A percentile compares a stretch with the other conserved stretches of the same genome.
Conservation (phyloP, 1,140 invertebrate genomes). For the Camponotus floridanus region DNA sequence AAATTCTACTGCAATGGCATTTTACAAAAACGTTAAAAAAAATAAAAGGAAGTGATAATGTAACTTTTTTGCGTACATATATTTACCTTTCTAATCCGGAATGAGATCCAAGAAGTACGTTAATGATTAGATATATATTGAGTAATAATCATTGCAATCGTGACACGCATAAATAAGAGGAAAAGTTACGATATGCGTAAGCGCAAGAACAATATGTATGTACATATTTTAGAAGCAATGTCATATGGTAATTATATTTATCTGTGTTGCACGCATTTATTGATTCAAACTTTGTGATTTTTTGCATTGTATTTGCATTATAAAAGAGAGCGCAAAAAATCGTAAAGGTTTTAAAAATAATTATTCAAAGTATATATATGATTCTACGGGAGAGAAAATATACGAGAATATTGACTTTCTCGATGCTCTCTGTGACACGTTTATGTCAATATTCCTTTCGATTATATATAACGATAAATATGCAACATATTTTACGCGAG, state of each 20-base stretch:
- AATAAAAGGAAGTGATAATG: not conserved
- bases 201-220: not conserved
- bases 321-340: not conserved
- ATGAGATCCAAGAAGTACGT: not conserved
- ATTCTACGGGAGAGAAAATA: not conserved
- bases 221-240: conserved; percentile 30
- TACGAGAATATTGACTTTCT: not conserved
- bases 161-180: not conserved
- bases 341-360: not conserved
- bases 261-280: not conserved
- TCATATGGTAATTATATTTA: conserved; percentile 17
- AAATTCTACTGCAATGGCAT: not conserved
- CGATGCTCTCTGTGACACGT: not conserved
- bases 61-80: not conserved
- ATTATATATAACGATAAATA: conserved; percentile 25
- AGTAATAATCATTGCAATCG: conserved; percentile 2
- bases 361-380: not conserved
- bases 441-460: not conserved
- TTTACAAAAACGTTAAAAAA: conserved; percentile 1
- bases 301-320: too few species aligned
- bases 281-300: not conserved
- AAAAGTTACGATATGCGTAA: not conserved
- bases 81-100: not conserved
- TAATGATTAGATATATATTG: not conserved
- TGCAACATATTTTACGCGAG: not conserved